phyloP scores from a whole-genome alignment of 1,140 invertebrate genomes.

The Acromyrmex heyeri region DNA sequence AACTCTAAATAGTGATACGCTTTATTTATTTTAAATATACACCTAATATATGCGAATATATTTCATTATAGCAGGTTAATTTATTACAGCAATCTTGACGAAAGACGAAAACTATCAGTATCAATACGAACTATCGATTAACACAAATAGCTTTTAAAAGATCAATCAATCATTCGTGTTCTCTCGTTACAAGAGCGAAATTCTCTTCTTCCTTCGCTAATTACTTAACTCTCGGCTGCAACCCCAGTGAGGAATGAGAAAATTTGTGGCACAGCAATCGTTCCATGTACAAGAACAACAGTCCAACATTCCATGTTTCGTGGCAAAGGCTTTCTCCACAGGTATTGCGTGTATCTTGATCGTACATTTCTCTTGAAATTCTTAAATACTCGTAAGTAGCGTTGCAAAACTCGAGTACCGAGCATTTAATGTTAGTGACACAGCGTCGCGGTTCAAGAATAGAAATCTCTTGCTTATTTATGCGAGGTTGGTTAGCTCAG shows the following conservation, averaged over 20 bases:
- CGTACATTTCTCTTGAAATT: constrained; percentile 5
- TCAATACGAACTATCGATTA: constrained; percentile 11
- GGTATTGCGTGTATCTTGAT: not conserved
- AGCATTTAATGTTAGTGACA: constrained; percentile 19
- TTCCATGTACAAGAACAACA: constrained; percentile 16
- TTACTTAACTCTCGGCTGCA: constrained; percentile 45
- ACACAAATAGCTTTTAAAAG: constrained; percentile 19
- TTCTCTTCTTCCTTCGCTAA: constrained; percentile 1
- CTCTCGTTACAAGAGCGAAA: constrained; percentile 24
- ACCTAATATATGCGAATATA: not conserved
- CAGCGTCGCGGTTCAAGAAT: constrained; percentile 13
- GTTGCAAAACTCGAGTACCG: not conserved
- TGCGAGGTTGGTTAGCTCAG: not conserved
- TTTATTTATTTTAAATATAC: not conserved
- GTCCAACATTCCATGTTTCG: not conserved
- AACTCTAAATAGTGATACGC: not conserved
- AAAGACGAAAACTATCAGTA: not conserved
- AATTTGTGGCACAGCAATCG: constrained; percentile 28
- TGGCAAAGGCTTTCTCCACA: not conserved
- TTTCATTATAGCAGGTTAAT: constrained; percentile 1
- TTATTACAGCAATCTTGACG: not conserved
- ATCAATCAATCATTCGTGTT: constrained; percentile 52
- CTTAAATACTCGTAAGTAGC: not conserved
- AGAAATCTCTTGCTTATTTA: constrained; percentile 55
- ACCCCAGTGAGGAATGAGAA: constrained; percentile 1